Evolutionary conservation across 64 coral and sea anemone species (phyloP).

Genomic region (Trachythela sp.): DNA sequence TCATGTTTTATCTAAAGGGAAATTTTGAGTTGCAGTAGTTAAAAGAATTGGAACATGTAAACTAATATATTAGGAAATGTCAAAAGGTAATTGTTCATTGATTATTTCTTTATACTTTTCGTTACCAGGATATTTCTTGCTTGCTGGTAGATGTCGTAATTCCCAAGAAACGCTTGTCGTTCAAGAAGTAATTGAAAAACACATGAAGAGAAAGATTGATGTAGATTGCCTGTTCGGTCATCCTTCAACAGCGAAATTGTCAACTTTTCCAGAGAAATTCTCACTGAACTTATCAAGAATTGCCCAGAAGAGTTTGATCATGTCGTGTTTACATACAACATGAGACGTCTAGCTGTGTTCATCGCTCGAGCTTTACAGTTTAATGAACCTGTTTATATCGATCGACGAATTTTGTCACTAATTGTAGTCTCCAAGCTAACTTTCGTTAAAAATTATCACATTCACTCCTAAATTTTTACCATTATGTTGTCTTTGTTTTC

Average conservation of each 20-base stretch:
- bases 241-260: slow-evolving; percentile 1
- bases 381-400: slow-evolving; percentile 82
- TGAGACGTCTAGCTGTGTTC: slow-evolving; percentile 74
- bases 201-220: slow-evolving; percentile 78
- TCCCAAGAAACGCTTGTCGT: slow-evolving; percentile 60
- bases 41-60: too few species aligned
- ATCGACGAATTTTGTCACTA: too few species aligned
- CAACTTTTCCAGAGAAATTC: slow-evolving; percentile 28
- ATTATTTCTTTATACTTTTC: not conserved
- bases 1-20: too few species aligned
- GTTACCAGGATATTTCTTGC: slow-evolving; percentile 81
- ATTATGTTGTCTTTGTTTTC: not conserved
- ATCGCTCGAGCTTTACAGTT: slow-evolving; percentile 80
- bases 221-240: slow-evolving; percentile 48
- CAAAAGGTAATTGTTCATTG: too few species aligned
- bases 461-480: not conserved
- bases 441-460: too few species aligned
- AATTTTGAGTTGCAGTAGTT: too few species aligned
- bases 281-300: slow-evolving; percentile 24
- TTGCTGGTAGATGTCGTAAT: slow-evolving; percentile 81
- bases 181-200: slow-evolving; percentile 73
- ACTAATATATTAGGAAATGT: too few species aligned
- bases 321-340: slow-evolving; percentile 81
- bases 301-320: slow-evolving; percentile 60
- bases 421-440: too few species aligned